These are phyloP conservation scores for Epinephelus malabaricus DNA, from an alignment of 2,797 vertebrate species.

Conservation along the genomic window DNA sequence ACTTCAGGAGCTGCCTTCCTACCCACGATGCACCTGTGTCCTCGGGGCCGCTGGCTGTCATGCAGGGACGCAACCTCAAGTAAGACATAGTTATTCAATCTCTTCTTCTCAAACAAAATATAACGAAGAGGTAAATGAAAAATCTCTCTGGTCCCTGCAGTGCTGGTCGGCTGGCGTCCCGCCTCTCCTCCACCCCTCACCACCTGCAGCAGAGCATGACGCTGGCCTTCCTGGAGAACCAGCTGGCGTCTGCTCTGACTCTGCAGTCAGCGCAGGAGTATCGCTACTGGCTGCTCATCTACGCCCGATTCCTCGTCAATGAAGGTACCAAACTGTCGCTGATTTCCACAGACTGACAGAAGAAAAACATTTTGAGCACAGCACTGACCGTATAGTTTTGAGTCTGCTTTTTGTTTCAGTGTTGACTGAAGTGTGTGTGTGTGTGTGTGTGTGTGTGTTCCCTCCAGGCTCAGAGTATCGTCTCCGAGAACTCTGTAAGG, in stretches of 20 bases:
- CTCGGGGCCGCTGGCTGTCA: conserved; percentile 94
- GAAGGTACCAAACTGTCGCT: conserved; percentile 88
- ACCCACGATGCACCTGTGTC: conserved; percentile 92
- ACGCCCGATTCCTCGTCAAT: conserved; percentile 96
- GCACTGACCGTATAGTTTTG: too few species aligned
- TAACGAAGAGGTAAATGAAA: not conserved
- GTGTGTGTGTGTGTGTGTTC: conserved; percentile 6
- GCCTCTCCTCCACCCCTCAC: conserved; percentile 94
- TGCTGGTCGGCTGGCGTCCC: conserved; percentile 94
- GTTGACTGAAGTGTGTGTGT: not conserved
- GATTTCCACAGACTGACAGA: not conserved
- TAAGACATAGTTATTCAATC: conserved; percentile 68
- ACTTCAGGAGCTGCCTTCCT: conserved; percentile 94
- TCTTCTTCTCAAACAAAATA: not conserved
- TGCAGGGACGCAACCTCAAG: conserved; percentile 96
- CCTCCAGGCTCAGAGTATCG: conserved; percentile 93
- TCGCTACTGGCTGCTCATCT: conserved; percentile 97
- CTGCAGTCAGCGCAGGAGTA: conserved; percentile 95
- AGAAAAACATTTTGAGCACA: too few species aligned
- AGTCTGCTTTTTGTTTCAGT: too few species aligned
- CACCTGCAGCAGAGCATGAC: conserved; percentile 96
- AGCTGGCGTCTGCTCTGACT: conserved; percentile 92
- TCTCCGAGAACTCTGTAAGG: conserved; percentile 95
- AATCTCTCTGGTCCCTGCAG: conserved; percentile 73
- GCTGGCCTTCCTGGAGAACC: conserved; percentile 95